Evolutionary conservation across 2,888 invertebrate species (phyloP).

Genomic region (Schizaphis graminum): DNA sequence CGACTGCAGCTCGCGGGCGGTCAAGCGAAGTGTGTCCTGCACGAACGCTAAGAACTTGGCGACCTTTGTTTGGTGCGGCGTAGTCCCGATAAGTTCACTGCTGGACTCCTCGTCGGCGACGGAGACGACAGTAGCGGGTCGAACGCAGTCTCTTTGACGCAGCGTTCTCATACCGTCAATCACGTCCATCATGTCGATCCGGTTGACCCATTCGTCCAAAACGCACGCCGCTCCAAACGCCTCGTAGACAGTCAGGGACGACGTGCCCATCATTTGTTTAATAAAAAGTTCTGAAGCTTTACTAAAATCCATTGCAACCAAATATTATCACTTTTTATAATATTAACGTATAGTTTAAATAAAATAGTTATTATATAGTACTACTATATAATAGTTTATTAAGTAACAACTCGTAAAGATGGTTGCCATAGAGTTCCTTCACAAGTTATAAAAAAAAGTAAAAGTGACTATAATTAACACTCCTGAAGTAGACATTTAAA

Average conservation of each 20-base stretch:
- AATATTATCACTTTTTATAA: too few relatives aligned
- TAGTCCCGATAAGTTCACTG: background rate
- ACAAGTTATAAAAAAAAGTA: too few relatives aligned
- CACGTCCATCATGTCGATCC: background rate
- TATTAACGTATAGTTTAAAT: too few relatives aligned
- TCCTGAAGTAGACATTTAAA: too few relatives aligned
- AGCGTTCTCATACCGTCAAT: background rate
- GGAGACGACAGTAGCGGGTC: fast-evolving
- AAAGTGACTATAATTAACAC: too few relatives aligned
- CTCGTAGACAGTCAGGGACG: background rate
- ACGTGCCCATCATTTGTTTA: background rate
- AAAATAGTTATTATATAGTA: too few relatives aligned
- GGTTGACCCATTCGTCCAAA: background rate
- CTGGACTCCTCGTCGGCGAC: background rate
- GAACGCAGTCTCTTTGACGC: background rate
- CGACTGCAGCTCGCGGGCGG: background rate
- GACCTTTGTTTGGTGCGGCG: background rate
- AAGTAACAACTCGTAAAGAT: too few relatives aligned
- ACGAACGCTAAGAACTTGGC: background rate
- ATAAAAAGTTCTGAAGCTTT: too few relatives aligned
- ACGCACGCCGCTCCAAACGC: too few relatives aligned
- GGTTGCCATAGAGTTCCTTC: too few relatives aligned
- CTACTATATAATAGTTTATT: too few relatives aligned
- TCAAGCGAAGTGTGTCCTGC: background rate
- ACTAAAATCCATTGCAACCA: too few relatives aligned